Evolutionary conservation across 2,113 vertebrate species (phyloP).

Genomic region (Gnathonemus longibarbis): DNA sequence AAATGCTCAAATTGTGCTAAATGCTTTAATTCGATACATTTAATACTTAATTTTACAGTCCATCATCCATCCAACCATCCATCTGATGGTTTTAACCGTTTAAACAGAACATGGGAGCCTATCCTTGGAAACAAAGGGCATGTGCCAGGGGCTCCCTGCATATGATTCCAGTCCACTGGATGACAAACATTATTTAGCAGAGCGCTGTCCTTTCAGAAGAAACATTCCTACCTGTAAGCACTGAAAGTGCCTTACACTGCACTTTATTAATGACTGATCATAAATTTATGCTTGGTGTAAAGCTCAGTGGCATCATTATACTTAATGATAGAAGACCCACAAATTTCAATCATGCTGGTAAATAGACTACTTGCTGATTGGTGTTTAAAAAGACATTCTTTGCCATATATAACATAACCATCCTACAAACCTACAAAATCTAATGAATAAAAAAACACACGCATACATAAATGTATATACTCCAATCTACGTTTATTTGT

Average conservation of each 20-base stretch:
- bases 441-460: neutral
- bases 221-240: neutral
- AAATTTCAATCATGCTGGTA: neutral
- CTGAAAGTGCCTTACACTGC: neutral
- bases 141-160: too few species aligned
- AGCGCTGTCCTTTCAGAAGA: neutral
- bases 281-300: neutral
- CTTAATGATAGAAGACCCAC: neutral
- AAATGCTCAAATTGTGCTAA: neutral
- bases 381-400: neutral
- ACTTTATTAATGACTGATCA: neutral
- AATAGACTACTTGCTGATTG: neutral
- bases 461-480: neutral
- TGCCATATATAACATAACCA: neutral
- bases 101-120: neutral
- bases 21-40: neutral
- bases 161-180: neutral
- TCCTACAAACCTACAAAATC: neutral
- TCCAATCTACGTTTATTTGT: neutral
- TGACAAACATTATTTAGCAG: neutral
- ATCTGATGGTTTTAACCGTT: neutral
- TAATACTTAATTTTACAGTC: neutral
- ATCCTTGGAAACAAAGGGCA: neutral
- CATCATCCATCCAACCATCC: neutral
- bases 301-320: neutral